A percentile compares a stretch with the other conserved stretches of the same genome.
These are phyloP conservation scores for Tenthredo amoena DNA, from an alignment of 2,888 invertebrate species.

Conservation along the genomic window DNA sequence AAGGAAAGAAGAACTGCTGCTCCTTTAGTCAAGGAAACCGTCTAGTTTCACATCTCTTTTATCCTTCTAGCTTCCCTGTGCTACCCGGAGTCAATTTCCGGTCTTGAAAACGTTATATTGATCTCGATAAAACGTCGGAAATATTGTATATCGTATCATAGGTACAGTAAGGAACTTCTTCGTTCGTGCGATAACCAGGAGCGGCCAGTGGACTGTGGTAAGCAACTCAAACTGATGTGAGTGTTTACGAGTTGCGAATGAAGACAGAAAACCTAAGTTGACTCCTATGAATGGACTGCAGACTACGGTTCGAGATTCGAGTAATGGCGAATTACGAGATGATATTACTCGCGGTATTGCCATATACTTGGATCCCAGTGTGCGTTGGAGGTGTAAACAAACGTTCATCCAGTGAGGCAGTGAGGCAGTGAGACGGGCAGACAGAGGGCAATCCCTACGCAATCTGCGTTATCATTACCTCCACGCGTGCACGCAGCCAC, in stretches of 20 bases:
- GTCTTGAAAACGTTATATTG: constrained; percentile 24
- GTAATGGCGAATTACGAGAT: background rate
- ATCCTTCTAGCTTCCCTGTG: background rate
- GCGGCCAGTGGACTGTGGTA: background rate
- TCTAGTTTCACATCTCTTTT: background rate
- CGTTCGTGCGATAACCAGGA: background rate
- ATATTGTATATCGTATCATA: background rate
- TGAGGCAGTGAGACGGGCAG: constrained; percentile 7
- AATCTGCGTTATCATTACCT: constrained; percentile 51
- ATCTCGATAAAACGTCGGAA: constrained; percentile 22
- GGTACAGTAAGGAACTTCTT: background rate
- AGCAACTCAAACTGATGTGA: background rate
- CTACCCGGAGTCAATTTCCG: constrained; percentile 36
- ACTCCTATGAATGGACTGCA: background rate
- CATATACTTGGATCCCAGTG: background rate
- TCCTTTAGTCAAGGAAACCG: background rate
- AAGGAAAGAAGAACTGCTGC: background rate
- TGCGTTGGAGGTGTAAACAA: background rate
- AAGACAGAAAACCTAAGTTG: background rate
- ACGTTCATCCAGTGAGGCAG: background rate
- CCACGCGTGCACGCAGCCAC: constrained; percentile 49
- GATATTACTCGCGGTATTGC: constrained; percentile 20
- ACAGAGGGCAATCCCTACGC: constrained; percentile 26
- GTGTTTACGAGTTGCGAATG: background rate
- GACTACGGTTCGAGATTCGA: background rate